These are phyloP conservation scores for Melipona quadrifasciata DNA, from an alignment of 1,140 invertebrate species.

Conservation along the genomic window DNA sequence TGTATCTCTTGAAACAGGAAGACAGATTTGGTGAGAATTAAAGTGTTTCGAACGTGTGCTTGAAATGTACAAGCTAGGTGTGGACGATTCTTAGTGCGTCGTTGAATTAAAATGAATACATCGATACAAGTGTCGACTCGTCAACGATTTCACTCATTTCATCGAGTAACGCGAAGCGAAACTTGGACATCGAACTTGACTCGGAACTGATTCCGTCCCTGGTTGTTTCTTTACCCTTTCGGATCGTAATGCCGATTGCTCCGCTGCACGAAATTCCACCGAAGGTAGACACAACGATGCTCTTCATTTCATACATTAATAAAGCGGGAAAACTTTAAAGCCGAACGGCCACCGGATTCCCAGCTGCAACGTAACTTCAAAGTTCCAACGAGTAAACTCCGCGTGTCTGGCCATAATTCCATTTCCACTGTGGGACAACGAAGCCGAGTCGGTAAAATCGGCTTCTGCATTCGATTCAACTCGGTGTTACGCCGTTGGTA, in stretches of 20 bases:
- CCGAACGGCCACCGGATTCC: neutral
- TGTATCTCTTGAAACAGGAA: constrained; percentile 1
- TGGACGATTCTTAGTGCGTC: too few species aligned
- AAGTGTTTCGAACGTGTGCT: too few species aligned
- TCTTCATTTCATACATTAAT: neutral
- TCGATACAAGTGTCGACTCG: too few species aligned
- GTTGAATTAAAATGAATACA: too few species aligned
- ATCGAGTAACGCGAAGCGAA: too few species aligned
- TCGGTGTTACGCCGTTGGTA: constrained; percentile 12
- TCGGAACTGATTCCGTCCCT: too few species aligned
- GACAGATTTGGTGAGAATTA: neutral
- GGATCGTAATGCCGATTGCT: too few species aligned
- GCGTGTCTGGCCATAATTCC: neutral
- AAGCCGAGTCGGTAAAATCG: neutral
- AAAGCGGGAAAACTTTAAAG: neutral
- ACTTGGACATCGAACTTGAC: too few species aligned
- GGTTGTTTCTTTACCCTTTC: too few species aligned
- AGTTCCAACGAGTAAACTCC: neutral
- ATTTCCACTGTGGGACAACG: neutral
- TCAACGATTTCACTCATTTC: too few species aligned
- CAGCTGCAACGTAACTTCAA: neutral
- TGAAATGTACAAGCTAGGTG: too few species aligned
- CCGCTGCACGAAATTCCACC: too few species aligned
- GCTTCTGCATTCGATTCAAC: neutral
- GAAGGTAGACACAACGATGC: neutral